These are phyloP conservation scores for Seriola aureovittata DNA, from an alignment of 2,113 vertebrate genomes.

Conservation along the genomic window DNA sequence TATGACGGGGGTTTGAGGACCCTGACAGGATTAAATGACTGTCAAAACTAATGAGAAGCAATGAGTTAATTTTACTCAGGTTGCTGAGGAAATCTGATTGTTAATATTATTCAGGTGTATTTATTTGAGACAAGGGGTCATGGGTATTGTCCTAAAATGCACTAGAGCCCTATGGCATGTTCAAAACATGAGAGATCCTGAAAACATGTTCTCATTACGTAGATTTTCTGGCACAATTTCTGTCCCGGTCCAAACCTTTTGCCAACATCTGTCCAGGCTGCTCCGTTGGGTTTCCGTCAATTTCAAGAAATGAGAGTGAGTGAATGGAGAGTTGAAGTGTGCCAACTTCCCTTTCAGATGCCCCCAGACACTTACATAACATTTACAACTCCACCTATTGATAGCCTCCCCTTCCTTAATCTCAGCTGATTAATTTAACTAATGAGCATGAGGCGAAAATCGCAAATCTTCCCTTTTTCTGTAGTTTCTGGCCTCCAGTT, in stretches of 20 bases:
- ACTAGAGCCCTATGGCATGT: neutral
- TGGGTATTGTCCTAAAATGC: neutral
- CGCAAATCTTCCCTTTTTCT: no score
- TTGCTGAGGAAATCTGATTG: slow-evolving; percentile 20
- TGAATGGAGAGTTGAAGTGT: neutral
- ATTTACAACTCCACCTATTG: no score
- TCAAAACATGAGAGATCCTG: neutral
- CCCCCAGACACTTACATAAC: no score
- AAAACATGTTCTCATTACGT: neutral
- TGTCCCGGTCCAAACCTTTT: neutral
- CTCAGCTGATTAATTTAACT: neutral
- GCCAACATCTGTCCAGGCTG: neutral
- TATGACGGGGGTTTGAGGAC: slow-evolving; percentile 36
- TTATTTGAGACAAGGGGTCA: slow-evolving; percentile 10
- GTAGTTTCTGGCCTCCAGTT: neutral
- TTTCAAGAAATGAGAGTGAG: neutral
- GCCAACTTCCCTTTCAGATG: neutral
- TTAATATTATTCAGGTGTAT: slow-evolving; percentile 48
- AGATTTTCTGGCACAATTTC: neutral
- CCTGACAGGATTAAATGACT: slow-evolving; percentile 69
- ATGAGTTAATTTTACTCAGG: slow-evolving; percentile 1
- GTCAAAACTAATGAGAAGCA: slow-evolving; percentile 66
- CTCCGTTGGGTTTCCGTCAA: neutral
- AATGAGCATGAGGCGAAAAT: no score
- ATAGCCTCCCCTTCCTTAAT: neutral